A percentile compares a stretch with the other conserved stretches of the same genome.
phyloP scores from a whole-genome alignment of 2,113 vertebrate genomes.

The Corvus cornix region DNA sequence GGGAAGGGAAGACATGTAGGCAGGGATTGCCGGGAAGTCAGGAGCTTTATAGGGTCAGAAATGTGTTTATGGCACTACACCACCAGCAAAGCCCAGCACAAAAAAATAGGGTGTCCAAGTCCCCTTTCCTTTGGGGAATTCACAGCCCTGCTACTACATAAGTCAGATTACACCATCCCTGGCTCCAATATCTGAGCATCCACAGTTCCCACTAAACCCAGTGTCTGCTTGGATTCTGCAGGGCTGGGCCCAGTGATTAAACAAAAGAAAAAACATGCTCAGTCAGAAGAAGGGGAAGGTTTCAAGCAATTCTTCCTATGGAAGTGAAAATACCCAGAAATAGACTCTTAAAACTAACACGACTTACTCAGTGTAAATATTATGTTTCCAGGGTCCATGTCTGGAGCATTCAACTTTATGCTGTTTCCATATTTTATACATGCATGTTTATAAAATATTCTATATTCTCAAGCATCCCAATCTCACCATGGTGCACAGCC shows the following conservation, averaged over 20 bases:
- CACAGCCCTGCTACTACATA: background rate
- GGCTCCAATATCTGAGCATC: rapidly evolving
- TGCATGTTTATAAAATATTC: background rate
- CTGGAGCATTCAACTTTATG: slow-evolving; percentile 12
- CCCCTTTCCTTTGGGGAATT: background rate
- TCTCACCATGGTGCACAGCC: background rate
- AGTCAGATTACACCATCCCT: background rate
- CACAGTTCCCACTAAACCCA: background rate
- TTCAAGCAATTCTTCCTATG: slow-evolving; percentile 7
- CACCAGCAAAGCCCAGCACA: background rate
- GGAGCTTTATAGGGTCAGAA: background rate
- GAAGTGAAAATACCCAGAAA: slow-evolving; percentile 40
- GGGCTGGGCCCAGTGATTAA: background rate
- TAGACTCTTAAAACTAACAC: slow-evolving; percentile 2
- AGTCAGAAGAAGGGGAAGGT: background rate
- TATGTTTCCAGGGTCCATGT: background rate
- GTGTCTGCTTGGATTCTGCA: background rate
- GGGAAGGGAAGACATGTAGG: background rate
- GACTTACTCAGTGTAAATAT: slow-evolving; percentile 4
- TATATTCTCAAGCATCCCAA: background rate
- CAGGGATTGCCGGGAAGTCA: background rate
- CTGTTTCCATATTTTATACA: background rate
- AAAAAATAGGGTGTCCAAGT: background rate
- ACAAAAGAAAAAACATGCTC: background rate
- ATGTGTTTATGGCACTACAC: background rate